phyloP scores from a whole-genome alignment of 92 coral and sea anemone species.

The Plumapathes pennacea region DNA sequence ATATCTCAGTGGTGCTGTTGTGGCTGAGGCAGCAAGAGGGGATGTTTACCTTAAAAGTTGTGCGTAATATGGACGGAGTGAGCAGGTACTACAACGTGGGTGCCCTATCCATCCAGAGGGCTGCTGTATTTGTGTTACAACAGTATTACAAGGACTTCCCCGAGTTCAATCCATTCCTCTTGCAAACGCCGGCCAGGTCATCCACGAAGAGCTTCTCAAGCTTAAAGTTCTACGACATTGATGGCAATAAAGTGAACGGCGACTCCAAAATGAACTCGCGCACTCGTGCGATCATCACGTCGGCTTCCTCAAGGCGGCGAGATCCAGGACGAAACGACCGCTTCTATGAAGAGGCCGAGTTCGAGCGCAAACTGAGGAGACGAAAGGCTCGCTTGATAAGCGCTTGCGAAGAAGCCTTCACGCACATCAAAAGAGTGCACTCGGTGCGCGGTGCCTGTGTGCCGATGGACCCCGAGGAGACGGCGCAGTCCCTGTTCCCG shows the following conservation, averaged over 20 bases:
- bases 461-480: constrained; percentile 98
- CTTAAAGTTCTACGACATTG: constrained; percentile 93
- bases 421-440: constrained; percentile 87
- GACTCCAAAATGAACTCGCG: constrained; percentile 86
- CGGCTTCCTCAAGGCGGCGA: constrained; percentile 86
- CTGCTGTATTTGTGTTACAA: constrained; percentile 89
- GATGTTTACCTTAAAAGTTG: constrained; percentile 88
- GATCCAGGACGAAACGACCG: constrained; percentile 95
- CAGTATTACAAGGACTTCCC: constrained; percentile 98
- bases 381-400: constrained; percentile 81
- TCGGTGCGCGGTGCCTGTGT: constrained; percentile 93
- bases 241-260: constrained; percentile 77
- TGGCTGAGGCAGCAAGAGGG: constrained; percentile 92
- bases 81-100: constrained; percentile 87
- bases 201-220: constrained; percentile 88
- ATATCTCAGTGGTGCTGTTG: constrained; percentile 83
- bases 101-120: constrained; percentile 86
- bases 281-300: constrained; percentile 88
- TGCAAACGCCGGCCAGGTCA: constrained; percentile 88
- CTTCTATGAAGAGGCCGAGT: constrained; percentile 96
- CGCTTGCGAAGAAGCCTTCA: constrained; percentile 94
- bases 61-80: constrained; percentile 93
- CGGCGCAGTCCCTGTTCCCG: constrained; percentile 97
- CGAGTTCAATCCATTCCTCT: constrained; percentile 89
- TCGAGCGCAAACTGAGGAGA: constrained; percentile 76